Evolutionary conservation across 2,888 invertebrate species (phyloP), one percentile per base, ranked within the genome.

Genomic region (Leptopterna dolabrata): DNA sequence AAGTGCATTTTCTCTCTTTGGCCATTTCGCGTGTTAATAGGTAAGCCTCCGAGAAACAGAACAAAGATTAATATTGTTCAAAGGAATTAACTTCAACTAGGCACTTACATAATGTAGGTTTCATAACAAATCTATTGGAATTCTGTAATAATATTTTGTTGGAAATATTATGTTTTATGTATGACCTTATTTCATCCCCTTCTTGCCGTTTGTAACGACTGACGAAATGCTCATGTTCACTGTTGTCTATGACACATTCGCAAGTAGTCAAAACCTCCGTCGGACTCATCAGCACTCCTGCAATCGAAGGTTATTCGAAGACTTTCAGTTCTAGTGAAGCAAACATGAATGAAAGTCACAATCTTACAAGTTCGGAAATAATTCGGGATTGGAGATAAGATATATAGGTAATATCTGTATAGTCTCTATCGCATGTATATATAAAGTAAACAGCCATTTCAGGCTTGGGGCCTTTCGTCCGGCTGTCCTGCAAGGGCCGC

Each of bases 261-360:
- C 78, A 78, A 29, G 19, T 78, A 9, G 78, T 78, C 47, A 78
- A 47, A 13, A 78, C 45, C 43, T 78, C 78, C 16, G 78, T 78
- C 24, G 78, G 24, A n/a, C 78, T 78, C 78, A 78, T 78, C 24
- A 78, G 19, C 41, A 78, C 78, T 27, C 78, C 78, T 78, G 78
- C 41, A 43, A 45, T 45, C 2, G 36, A 30, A n/a, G 41, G 14
- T 19, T 6, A 13, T 27, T n/a, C 29, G 13, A 45, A 6, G 45
- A 45, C 11, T 14, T 24, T 16, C 29, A n/a, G n/a, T n/a, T 27
- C 19, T 9, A 9, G n/a, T 70, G 19, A 70, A 70, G 29, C 1
- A 70, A 14, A 70, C 4, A n/a, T 16, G 19, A 70, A 70, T 70
- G 14, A n/a, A 16, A n/a, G 16, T 45, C 16, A 9, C 45, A 6